phyloP scores from a whole-genome alignment of 2,113 vertebrate genomes.

The Pao palembangensis region DNA sequence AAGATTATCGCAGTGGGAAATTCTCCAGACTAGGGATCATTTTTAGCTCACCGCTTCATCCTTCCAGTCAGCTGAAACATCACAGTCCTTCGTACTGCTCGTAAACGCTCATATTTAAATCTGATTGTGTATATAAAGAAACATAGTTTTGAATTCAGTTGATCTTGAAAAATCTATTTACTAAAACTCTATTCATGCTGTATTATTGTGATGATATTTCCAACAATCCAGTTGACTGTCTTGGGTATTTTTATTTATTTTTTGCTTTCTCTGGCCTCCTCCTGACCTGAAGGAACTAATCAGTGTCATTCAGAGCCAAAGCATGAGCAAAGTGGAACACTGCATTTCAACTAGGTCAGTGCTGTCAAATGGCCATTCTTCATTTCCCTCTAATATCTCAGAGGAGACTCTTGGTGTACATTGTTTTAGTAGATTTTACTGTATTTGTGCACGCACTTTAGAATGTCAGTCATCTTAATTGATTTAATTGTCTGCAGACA shows the following conservation, averaged over 20 bases:
- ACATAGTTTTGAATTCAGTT: no score
- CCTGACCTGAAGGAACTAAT: slow-evolving; percentile 43
- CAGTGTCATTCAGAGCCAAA: slow-evolving; percentile 43
- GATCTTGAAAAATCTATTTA: not conserved
- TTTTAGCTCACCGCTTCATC: slow-evolving; percentile 45
- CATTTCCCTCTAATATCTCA: slow-evolving; percentile 17
- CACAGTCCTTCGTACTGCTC: slow-evolving; percentile 6
- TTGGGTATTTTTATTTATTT: not conserved
- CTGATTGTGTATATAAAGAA: no score
- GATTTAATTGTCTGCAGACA: not conserved
- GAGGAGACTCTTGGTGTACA: slow-evolving; percentile 1
- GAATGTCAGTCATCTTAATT: slow-evolving; percentile 1
- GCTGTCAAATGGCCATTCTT: slow-evolving; percentile 29
- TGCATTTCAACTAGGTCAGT: slow-evolving; percentile 51
- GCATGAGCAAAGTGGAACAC: slow-evolving; percentile 45
- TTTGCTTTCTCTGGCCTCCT: slow-evolving; percentile 10
- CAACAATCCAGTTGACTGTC: not conserved
- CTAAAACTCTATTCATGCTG: not conserved
- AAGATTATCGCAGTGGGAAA: slow-evolving; percentile 45
- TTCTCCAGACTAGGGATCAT: slow-evolving; percentile 56
- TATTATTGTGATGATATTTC: not conserved
- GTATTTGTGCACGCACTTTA: not conserved
- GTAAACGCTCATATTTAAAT: no score
- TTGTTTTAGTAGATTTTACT: slow-evolving; percentile 16
- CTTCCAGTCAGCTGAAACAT: slow-evolving; percentile 26